Conservation (phyloP, 64 coral and sea anemone species). For the Anthopleura sola region DNA sequence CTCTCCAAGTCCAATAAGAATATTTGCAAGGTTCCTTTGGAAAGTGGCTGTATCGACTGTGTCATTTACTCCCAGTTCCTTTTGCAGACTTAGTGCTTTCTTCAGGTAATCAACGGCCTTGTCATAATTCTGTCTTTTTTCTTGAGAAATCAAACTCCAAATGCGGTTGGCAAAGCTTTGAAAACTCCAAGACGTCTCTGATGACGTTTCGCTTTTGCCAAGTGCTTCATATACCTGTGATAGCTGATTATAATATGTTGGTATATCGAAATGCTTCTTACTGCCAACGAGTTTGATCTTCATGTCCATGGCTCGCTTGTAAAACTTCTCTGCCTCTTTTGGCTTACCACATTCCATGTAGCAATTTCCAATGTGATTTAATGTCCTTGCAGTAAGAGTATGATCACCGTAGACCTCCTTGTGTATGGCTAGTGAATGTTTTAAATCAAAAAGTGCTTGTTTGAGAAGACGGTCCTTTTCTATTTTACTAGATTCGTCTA, state of each 20-base stretch:
- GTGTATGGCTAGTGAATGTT: not conserved
- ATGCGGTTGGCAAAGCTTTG: not conserved
- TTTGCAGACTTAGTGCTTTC: constrained; percentile 37
- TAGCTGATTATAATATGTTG: constrained; percentile 48
- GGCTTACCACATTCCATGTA: constrained; percentile 18
- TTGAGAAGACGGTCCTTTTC: not conserved
- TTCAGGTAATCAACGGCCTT: constrained; percentile 2
- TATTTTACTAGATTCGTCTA: not conserved
- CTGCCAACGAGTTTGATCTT: constrained; percentile 20
- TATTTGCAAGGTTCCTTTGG: constrained; percentile 54
- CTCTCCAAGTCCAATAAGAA: constrained; percentile 14
- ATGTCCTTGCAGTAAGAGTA: constrained; percentile 26
- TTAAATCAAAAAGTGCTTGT: not conserved
- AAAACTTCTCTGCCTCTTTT: constrained; percentile 20
- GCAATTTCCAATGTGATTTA: constrained; percentile 57
- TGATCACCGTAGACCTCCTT: not conserved
- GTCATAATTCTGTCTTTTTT: not conserved
- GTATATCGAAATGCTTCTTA: constrained; percentile 45
- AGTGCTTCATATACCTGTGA: constrained; percentile 27
- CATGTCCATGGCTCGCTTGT: constrained; percentile 26
- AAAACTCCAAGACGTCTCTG: not conserved
- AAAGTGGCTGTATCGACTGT: constrained; percentile 42
- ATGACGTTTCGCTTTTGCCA: not conserved
- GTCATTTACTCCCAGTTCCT: constrained; percentile 32
- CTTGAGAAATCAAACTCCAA: not conserved